Conservation (phyloP, 1,140 invertebrate genomes). For the Conus ventricosus region DNA sequence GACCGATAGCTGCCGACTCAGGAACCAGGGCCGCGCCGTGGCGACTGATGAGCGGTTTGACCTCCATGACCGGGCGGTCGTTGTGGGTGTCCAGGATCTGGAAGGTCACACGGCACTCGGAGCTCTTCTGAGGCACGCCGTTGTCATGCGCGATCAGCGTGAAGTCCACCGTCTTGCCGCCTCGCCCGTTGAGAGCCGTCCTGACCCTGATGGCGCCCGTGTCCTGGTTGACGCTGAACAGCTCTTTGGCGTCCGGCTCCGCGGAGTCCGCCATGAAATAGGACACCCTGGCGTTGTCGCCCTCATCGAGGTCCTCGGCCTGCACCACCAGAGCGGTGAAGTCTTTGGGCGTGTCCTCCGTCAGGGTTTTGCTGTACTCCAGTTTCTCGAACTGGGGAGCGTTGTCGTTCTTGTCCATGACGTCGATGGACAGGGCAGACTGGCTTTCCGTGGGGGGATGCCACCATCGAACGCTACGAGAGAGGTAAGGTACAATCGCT, state of each 20-base stretch:
- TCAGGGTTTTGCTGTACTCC: conserved; percentile 82
- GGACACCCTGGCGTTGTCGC: conserved; percentile 83
- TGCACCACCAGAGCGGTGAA: conserved; percentile 85
- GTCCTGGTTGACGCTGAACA: conserved; percentile 57
- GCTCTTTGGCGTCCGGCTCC: conserved; percentile 84
- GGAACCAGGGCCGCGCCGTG: conserved; percentile 40
- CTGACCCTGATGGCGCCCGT: conserved; percentile 57
- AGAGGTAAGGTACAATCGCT: conserved; percentile 85
- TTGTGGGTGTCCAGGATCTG: conserved; percentile 45
- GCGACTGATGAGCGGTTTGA: conserved; percentile 34
- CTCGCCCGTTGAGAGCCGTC: conserved; percentile 55
- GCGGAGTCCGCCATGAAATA: conserved; percentile 61
- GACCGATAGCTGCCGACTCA: conserved; percentile 47
- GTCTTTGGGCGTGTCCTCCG: conserved; percentile 84
- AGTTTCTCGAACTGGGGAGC: conserved; percentile 81
- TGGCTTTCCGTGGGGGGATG: conserved; percentile 86
- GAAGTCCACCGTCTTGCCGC: conserved; percentile 53
- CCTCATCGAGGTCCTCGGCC: conserved; percentile 86
- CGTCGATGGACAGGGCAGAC: conserved; percentile 90
- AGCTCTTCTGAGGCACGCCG: conserved; percentile 51
- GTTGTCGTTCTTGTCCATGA: conserved; percentile 97
- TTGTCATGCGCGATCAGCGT: conserved; percentile 61
- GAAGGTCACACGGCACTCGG: conserved; percentile 48
- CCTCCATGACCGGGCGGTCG: conserved; percentile 38
- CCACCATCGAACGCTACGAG: conserved; percentile 93